Evolutionary conservation across 1,140 invertebrate genomes (phyloP).

Genomic region (Oedothorax gibbosus): DNA sequence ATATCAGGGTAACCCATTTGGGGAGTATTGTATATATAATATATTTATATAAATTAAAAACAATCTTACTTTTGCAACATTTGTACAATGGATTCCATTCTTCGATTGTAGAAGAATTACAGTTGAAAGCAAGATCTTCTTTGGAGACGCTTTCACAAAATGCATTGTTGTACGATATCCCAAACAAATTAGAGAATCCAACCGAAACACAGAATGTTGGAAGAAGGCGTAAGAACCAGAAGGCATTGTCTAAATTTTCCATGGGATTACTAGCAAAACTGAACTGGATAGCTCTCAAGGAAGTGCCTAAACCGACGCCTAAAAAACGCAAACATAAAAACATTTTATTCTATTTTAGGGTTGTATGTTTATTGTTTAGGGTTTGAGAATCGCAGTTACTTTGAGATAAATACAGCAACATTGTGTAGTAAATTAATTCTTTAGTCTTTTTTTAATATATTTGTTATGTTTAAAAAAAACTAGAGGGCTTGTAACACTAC

Average conservation of each 20-base stretch:
- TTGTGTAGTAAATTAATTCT: too few relatives aligned
- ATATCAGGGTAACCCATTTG: too few relatives aligned
- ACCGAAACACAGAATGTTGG: slow-evolving; percentile 3
- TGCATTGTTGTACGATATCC: slow-evolving; percentile 28
- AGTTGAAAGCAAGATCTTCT: slow-evolving; percentile 5
- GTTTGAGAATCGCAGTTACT: too few relatives aligned
- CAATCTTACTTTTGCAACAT: slow-evolving; percentile 39
- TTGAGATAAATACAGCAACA: too few relatives aligned
- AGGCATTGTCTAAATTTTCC: not conserved
- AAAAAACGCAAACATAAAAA: slow-evolving; percentile 5
- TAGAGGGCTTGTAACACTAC: too few relatives aligned
- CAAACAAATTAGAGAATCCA: slow-evolving; percentile 30
- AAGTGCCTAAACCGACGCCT: slow-evolving; percentile 17
- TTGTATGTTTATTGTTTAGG: too few relatives aligned
- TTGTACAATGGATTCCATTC: not conserved
- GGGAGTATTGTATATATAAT: too few relatives aligned
- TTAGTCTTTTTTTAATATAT: too few relatives aligned
- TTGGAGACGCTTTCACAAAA: slow-evolving; percentile 12
- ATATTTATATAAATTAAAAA: too few relatives aligned
- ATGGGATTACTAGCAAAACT: not conserved
- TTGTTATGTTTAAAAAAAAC: too few relatives aligned
- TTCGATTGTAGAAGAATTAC: not conserved
- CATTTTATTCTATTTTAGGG: too few relatives aligned
- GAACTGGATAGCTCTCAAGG: not conserved
- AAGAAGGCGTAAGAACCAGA: slow-evolving; percentile 21